Conservation (phyloP, 2,888 invertebrate genomes). For the Geotrupes spiniger region DNA sequence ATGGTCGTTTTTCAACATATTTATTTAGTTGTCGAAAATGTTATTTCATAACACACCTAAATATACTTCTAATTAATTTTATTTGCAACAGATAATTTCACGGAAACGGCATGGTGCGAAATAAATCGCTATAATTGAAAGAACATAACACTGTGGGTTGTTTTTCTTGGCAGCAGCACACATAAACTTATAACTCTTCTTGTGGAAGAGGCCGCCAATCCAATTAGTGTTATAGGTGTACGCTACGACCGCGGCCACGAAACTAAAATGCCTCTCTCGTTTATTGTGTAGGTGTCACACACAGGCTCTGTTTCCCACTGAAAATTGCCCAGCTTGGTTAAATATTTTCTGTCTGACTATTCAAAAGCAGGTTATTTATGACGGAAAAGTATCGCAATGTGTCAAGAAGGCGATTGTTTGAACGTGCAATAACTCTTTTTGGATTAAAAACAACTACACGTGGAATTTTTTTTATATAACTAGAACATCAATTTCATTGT, state of each 20-base stretch:
- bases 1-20: too few relatives aligned
- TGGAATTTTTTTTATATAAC: too few relatives aligned
- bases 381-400: too few relatives aligned
- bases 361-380: neutral
- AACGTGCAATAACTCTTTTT: too few relatives aligned
- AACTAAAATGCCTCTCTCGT: conserved; percentile 34
- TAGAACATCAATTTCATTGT: too few relatives aligned
- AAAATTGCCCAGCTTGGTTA: conserved; percentile 10
- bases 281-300: conserved; percentile 34
- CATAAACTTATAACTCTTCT: conserved; percentile 32
- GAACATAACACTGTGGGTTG: conserved; percentile 17
- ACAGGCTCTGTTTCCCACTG: conserved; percentile 32
- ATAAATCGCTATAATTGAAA: conserved; percentile 17
- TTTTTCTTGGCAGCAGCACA: conserved; percentile 19
- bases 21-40: too few relatives aligned
- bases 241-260: conserved; percentile 33
- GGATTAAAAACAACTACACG: too few relatives aligned
- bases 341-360: neutral
- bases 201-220: conserved; percentile 33
- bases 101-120: neutral
- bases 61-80: too few relatives aligned
- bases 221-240: conserved; percentile 38
- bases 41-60: too few relatives aligned
- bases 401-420: too few relatives aligned
- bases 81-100: neutral